Evolutionary conservation across 1,140 invertebrate species (phyloP).

Genomic region (Campoletis sonorensis): DNA sequence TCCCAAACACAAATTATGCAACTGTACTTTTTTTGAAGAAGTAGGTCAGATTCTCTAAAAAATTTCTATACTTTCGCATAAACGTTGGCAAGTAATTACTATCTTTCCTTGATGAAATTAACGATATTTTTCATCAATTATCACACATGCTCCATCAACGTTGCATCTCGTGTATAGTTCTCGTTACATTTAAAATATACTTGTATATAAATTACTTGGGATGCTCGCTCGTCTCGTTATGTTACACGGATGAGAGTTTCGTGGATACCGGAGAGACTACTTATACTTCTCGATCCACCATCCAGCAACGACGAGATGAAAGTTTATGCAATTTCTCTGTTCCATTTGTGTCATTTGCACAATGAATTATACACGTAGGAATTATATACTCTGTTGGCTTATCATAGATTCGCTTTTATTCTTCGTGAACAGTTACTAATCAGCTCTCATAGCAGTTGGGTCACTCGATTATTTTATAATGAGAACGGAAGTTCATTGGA

Average conservation of each 20-base stretch:
- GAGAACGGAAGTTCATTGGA: background rate
- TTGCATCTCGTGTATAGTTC: background rate
- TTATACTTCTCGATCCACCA: constrained; percentile 31
- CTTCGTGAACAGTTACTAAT: background rate
- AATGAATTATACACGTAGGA: constrained; percentile 36
- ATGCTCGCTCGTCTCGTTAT: constrained; percentile 17
- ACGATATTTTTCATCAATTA: constrained; percentile 23
- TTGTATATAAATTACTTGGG: background rate
- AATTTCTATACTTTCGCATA: background rate
- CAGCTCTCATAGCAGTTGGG: background rate
- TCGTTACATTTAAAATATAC: constrained; percentile 8
- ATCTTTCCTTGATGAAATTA: background rate
- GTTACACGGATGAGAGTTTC: background rate
- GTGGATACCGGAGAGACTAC: background rate
- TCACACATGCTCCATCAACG: constrained; percentile 14
- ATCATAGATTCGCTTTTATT: constrained; percentile 43
- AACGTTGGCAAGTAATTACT: background rate
- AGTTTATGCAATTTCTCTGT: constrained; percentile 54
- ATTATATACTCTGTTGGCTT: constrained; percentile 9
- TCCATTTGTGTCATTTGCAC: constrained; percentile 41
- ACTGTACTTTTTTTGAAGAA: background rate
- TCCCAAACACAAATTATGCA: background rate
- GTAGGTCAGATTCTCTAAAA: background rate
- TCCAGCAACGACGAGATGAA: constrained; percentile 43
- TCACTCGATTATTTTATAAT: background rate